Percentiles rank a stretch among this genome's conserved stretches.
phyloP scores from a whole-genome alignment of 2,113 vertebrate species.

The Tautogolabrus adspersus region DNA sequence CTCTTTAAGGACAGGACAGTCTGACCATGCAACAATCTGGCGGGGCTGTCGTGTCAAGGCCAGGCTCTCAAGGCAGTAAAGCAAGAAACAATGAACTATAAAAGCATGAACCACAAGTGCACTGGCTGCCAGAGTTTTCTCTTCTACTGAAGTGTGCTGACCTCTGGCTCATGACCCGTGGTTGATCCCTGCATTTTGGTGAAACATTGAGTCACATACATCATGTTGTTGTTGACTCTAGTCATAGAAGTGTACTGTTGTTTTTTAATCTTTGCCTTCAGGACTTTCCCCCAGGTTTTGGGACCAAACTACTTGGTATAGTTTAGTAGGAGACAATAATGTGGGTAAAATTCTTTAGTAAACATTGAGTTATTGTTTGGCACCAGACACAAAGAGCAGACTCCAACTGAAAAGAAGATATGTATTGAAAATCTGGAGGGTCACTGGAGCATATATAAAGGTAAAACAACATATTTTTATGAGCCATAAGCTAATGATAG shows the following conservation, averaged over 20 bases:
- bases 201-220: slow-evolving; percentile 10
- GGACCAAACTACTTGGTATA: no score
- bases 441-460: no score
- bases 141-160: slow-evolving; percentile 5
- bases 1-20: slow-evolving; percentile 54
- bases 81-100: slow-evolving; percentile 7
- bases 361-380: no score
- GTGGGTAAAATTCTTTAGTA: no score
- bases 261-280: no score
- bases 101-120: slow-evolving; percentile 14
- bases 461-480: no score
- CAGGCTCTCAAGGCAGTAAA: slow-evolving; percentile 7
- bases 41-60: slow-evolving; percentile 45
- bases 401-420: no score
- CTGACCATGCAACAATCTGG: slow-evolving; percentile 54
- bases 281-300: no score
- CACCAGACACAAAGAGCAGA: no score
- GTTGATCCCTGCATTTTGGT: slow-evolving; percentile 8
- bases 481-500: neutral
- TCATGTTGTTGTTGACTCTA: neutral
- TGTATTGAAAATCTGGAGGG: no score
- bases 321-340: no score
- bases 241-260: neutral
- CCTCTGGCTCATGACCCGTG: slow-evolving; percentile 17
- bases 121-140: slow-evolving; percentile 6